These are phyloP conservation scores for Coptodon rendalli DNA, from an alignment of 2,113 vertebrate genomes.

Conservation along the genomic window DNA sequence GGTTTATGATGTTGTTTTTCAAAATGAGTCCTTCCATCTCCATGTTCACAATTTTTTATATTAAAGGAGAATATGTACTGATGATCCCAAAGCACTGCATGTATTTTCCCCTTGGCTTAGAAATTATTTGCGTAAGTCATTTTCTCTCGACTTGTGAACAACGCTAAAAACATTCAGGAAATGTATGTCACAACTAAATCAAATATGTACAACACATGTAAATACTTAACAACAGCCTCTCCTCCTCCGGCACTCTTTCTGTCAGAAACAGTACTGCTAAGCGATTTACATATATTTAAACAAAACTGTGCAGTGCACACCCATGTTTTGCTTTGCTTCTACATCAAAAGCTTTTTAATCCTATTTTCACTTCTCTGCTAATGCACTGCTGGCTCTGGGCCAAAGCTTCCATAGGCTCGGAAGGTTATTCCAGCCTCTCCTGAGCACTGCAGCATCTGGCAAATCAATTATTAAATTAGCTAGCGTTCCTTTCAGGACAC, in stretches of 20 bases:
- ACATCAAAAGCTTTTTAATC: constrained; percentile 67
- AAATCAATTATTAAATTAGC: constrained; percentile 77
- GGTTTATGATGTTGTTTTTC: not conserved
- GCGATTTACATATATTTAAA: constrained; percentile 46
- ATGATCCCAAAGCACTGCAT: not conserved
- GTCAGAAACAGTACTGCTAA: not conserved
- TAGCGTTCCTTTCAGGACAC: constrained; percentile 60
- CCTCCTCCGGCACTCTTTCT: not conserved
- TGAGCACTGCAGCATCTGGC: constrained; percentile 74
- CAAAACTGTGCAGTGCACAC: constrained; percentile 13
- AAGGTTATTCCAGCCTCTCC: constrained; percentile 67
- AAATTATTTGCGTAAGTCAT: not conserved
- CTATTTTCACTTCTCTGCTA: constrained; percentile 65
- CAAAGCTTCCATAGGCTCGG: constrained; percentile 59
- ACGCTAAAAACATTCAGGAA: accelerated
- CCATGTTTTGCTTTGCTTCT: constrained; percentile 22
- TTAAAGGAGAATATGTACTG: not conserved
- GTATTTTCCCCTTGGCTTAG: accelerated
- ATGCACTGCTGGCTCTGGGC: constrained; percentile 62
- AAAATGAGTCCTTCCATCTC: not conserved
- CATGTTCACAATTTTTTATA: not conserved
- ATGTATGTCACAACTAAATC: not conserved
- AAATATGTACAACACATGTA: not conserved
- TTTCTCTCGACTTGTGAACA: not conserved
- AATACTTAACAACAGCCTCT: not conserved